phyloP scores from a whole-genome alignment of 2,888 invertebrate genomes.

The Ophonus ardosiacus region DNA sequence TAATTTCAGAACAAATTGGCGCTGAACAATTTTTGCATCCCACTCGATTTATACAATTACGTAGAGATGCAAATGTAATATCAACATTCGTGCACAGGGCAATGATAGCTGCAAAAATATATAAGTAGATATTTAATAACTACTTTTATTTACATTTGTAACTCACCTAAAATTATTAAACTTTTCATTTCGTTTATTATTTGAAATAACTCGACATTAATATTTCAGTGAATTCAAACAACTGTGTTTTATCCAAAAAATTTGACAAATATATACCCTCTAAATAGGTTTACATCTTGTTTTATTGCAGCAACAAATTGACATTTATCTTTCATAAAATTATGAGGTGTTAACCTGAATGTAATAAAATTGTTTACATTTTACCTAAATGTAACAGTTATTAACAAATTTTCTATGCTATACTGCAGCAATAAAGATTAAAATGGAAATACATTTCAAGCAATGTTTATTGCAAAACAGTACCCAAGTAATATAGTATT shows the following conservation, averaged over 20 bases:
- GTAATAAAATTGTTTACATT: too few species aligned
- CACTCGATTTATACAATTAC: neutral
- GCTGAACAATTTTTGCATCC: conserved; percentile 2
- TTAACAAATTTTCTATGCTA: too few species aligned
- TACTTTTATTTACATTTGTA: neutral
- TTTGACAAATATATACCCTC: neutral
- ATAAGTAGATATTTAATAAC: neutral
- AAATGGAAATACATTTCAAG: too few species aligned
- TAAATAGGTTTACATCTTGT: neutral
- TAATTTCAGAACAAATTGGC: neutral
- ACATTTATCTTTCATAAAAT: too few species aligned
- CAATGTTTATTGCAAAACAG: too few species aligned
- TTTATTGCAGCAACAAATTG: neutral
- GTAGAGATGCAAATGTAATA: neutral
- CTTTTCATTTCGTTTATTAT: neutral
- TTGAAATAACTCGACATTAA: neutral
- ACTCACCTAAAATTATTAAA: neutral
- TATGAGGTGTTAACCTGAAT: too few species aligned
- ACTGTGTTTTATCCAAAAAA: neutral
- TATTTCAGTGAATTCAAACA: neutral
- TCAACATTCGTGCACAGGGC: neutral
- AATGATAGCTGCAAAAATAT: neutral
- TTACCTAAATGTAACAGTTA: too few species aligned
- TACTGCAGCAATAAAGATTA: too few species aligned
- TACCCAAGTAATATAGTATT: too few species aligned